phyloP scores from a whole-genome alignment of 35 echinoderm and acorn worm genomes.

The Apostichopus japonicus region DNA sequence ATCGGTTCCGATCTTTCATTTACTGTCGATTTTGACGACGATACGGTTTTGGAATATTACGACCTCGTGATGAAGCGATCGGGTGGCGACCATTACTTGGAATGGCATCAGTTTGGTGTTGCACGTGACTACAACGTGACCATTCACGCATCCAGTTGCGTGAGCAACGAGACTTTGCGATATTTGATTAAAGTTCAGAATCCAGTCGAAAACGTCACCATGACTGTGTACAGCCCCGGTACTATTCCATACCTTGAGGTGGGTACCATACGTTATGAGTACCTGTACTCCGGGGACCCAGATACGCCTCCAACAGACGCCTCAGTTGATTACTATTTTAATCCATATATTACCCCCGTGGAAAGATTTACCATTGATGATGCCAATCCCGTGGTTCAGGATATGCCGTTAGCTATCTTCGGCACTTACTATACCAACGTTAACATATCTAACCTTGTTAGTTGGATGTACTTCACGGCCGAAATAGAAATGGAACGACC shows the following conservation, averaged over 20 bases:
- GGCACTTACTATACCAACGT: conserved; percentile 75
- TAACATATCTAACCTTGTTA: conserved; percentile 89
- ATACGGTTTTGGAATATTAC: conserved; percentile 13
- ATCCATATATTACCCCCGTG: conserved; percentile 30
- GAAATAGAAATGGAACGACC: conserved; percentile 88
- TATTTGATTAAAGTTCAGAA: conserved; percentile 89
- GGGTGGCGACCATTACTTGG: conserved; percentile 55
- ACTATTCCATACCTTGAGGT: conserved; percentile 72
- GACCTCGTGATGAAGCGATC: conserved; percentile 65
- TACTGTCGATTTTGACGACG: conserved; percentile 80
- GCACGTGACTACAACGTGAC: conserved; percentile 84
- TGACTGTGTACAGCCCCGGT: conserved; percentile 73
- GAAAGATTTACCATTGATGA: conserved; percentile 76
- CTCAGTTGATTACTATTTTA: conserved; percentile 69
- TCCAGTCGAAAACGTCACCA: conserved; percentile 71
- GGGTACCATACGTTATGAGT: conserved; percentile 71
- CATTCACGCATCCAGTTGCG: conserved; percentile 72
- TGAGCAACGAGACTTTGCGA: conserved; percentile 72
- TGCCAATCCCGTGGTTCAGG: conserved; percentile 71
- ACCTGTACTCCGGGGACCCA: conserved; percentile 70
- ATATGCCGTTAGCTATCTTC: conserved; percentile 69
- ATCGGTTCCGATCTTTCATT: conserved; percentile 86
- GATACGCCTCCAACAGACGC: conserved; percentile 84
- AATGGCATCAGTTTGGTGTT: conserved; percentile 76
- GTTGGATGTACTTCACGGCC: conserved; percentile 75